These are phyloP conservation scores for Mastomys natalensis DNA, from an alignment of 2,113 vertebrate genomes.

Conservation along the genomic window DNA sequence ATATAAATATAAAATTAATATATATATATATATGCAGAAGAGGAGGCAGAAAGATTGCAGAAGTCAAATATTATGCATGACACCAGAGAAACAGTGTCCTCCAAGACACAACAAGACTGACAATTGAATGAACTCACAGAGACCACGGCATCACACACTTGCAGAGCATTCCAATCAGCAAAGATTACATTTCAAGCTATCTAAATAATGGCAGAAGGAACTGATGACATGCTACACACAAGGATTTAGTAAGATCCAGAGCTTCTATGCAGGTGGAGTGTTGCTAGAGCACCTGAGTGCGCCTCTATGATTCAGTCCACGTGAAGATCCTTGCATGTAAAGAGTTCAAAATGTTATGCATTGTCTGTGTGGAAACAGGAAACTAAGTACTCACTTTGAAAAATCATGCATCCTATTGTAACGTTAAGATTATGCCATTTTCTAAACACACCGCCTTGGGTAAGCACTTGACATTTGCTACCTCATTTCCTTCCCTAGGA, in stretches of 20 bases:
- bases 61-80: background rate
- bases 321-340: background rate
- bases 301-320: background rate
- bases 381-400: background rate
- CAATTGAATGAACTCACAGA: background rate
- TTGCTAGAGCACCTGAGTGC: too few species aligned
- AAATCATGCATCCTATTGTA: background rate
- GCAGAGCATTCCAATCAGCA: background rate
- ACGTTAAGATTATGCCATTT: background rate
- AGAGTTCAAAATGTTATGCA: background rate
- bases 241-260: background rate
- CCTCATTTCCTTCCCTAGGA: constrained; percentile 19
- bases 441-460: background rate
- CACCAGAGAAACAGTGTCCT: background rate
- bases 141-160: background rate
- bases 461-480: background rate
- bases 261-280: too few species aligned
- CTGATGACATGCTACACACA: background rate
- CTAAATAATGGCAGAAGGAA: background rate
- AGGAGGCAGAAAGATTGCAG: background rate
- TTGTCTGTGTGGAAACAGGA: background rate
- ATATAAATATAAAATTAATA: too few species aligned
- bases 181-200: background rate
- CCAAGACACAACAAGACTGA: background rate
- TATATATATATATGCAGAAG: background rate